Conservation (phyloP, 2,113 vertebrate genomes). For the Esox niger region DNA sequence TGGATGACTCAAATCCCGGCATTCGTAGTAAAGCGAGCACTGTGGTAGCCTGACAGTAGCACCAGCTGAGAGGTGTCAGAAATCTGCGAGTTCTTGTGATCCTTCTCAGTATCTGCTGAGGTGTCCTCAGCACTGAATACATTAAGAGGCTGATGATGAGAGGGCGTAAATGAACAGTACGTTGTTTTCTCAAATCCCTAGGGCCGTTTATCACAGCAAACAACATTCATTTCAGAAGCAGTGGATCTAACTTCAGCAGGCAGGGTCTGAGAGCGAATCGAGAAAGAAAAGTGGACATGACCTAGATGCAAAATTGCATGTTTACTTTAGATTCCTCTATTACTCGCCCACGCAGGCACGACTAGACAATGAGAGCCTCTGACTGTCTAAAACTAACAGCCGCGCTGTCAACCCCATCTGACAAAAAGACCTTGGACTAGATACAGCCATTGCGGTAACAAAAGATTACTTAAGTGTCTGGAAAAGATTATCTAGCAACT, state of each 20-base stretch:
- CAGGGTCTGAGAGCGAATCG: too few relatives aligned
- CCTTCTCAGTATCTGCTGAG: conserved; percentile 26
- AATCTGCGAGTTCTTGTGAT: conserved; percentile 35
- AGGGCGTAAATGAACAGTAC: conserved; percentile 58
- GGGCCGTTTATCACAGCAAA: not conserved
- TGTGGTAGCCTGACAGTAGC: conserved; percentile 17
- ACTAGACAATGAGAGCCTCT: not conserved
- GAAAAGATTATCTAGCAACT: too few relatives aligned
- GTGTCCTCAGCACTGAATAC: conserved; percentile 52
- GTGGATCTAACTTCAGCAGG: too few relatives aligned
- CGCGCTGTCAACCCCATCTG: conserved; percentile 11
- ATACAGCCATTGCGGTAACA: not conserved
- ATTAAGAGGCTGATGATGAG: conserved; percentile 38
- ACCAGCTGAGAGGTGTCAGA: conserved; percentile 29
- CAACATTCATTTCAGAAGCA: not conserved
- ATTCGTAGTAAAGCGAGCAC: too few relatives aligned
- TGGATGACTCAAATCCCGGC: not conserved
- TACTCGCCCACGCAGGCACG: not conserved
- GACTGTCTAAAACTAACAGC: conserved; percentile 1
- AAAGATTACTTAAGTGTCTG: too few relatives aligned
- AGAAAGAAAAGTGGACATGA: conserved; percentile 11
- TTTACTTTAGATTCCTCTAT: conserved; percentile 10
- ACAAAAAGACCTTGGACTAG: not conserved
- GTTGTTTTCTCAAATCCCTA: conserved; percentile 28
- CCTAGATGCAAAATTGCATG: conserved; percentile 37